Evolutionary conservation across 2,797 vertebrate species (phyloP), one percentile per base, ranked within the genome.

Genomic region (Pseudochaenichthys georgianus): DNA sequence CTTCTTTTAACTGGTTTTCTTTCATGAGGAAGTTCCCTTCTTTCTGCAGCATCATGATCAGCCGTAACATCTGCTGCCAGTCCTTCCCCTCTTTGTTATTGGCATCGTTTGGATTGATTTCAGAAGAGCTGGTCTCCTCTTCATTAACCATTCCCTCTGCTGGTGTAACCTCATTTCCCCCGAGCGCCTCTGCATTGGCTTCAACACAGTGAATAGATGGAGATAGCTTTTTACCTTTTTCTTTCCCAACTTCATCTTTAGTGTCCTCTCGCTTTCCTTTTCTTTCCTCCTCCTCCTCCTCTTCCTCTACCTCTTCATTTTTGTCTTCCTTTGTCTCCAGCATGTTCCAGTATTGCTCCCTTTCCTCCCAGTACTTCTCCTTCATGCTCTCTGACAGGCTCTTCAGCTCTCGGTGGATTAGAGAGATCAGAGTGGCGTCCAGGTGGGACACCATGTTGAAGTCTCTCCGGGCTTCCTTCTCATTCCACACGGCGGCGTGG

Each of bases 401-500:
- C 69, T 92, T 92, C 76, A 99, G 89, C 91, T 99, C 97, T 41
- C 93, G 94, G 13, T 83, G 82, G 67, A 98, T 94, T 0, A 96
- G 86, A 0, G 95, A 87, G 0, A 88, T 94, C 90, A 99, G 94
- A 0, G 96, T 96, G 1, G 95, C 89, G 78, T 99, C 98, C 9
- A 99, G 93, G 1, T 91, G 78, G 83, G 96, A 76, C 67, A 97
- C 98, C 81, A 94, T 97, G 91, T 96, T 95, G 2, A 96, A 98
- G 90, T 99, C 98, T 6, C 95, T 95, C 52, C 95, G 94, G 0
- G 98, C 98, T 85, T 99, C 96, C 0, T 87, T 89, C 69, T 97
- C 94, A 0, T 99, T 97, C 98, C 98, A 99, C 75, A 99, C 98
- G 0, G 97, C 97, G 0, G 97, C 95, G 0, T 99, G 97, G 1